Conservation (phyloP, 2,797 vertebrate species). For the Pelochelys cantorii region DNA sequence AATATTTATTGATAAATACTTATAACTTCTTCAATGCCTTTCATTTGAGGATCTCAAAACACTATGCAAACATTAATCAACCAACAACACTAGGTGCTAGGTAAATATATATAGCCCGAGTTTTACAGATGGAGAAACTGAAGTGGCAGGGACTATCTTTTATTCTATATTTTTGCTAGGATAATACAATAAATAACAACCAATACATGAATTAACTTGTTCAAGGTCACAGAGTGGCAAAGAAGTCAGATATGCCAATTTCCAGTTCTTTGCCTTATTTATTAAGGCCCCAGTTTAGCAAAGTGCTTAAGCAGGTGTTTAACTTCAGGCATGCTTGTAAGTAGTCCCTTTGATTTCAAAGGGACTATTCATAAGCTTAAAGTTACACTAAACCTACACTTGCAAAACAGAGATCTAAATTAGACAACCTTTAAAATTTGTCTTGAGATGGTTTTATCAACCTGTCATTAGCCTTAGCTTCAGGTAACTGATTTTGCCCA, state of each 20-base stretch:
- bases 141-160: not conserved
- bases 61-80: fast-evolving
- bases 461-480: not conserved
- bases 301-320: fast-evolving
- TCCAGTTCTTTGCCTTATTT: not conserved
- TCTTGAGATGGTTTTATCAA: not conserved
- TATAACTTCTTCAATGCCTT: fast-evolving
- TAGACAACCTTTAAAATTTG: not conserved
- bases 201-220: not conserved
- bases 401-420: not conserved
- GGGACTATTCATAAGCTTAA: not conserved
- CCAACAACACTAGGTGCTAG: fast-evolving
- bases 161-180: not conserved
- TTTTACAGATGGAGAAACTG: not conserved
- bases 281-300: not conserved
- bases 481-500: conserved; percentile 23
- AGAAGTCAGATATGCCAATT: not conserved
- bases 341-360: not conserved
- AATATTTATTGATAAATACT: fast-evolving
- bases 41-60: fast-evolving
- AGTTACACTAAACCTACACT: not conserved
- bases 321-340: not conserved
- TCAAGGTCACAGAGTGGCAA: not conserved
- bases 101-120: fast-evolving
- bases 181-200: not conserved